Evolutionary conservation across 1,140 invertebrate genomes (phyloP).

Genomic region (Drosophila parabipectinata): DNA sequence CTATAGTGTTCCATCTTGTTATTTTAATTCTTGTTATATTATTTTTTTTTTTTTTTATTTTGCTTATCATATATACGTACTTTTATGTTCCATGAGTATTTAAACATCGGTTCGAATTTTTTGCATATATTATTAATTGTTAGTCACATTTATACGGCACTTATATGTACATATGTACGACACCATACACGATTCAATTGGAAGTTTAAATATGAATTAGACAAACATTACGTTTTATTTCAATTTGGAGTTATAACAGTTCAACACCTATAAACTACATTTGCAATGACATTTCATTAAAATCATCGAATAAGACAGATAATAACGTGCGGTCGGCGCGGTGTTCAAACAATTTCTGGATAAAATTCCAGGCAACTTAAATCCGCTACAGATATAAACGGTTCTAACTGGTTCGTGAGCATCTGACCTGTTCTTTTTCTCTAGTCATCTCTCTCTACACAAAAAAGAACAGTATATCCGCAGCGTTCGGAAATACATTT

Average conservation of each 20-base stretch:
- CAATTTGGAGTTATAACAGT: not conserved
- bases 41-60: too few relatives aligned
- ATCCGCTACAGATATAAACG: not conserved
- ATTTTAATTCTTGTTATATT: too few relatives aligned
- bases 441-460: not conserved
- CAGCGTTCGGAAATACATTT: not conserved
- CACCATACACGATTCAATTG: too few relatives aligned
- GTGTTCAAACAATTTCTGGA: constrained; percentile 41
- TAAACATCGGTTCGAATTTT: too few relatives aligned
- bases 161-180: too few relatives aligned
- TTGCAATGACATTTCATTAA: not conserved
- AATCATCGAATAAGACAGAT: constrained; percentile 2
- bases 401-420: constrained; percentile 13
- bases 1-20: too few relatives aligned
- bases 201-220: too few relatives aligned
- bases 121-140: too few relatives aligned
- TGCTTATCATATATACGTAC: too few relatives aligned
- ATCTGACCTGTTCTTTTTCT: not conserved
- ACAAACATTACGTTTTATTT: too few relatives aligned
- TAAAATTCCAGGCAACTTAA: constrained; percentile 11
- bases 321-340: constrained; percentile 46
- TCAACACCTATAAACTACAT: not conserved
- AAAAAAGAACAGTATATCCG: not conserved
- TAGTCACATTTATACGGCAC: too few relatives aligned
- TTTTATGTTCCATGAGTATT: too few relatives aligned